phyloP scores from a whole-genome alignment of 2,797 vertebrate genomes.

The Arctocebus calabarensis region DNA sequence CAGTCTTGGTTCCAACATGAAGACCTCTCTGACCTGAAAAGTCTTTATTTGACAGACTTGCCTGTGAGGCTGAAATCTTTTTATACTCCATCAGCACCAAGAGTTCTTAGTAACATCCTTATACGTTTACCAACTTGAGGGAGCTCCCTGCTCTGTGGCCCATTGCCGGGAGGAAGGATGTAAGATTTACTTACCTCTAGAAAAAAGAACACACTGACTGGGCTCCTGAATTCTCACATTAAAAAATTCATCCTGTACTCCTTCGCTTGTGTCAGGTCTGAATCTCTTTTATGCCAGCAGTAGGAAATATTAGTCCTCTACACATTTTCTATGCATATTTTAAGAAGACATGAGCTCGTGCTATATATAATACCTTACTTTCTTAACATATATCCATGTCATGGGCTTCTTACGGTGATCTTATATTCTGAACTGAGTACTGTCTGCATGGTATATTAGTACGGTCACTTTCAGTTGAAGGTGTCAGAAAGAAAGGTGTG shows the following conservation, averaged over 20 bases:
- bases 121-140: not conserved
- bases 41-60: slow-evolving; percentile 18
- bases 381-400: not conserved
- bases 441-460: not conserved
- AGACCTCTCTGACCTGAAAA: not conserved
- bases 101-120: not conserved
- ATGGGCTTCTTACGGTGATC: not conserved
- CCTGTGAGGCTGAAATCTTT: not conserved
- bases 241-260: slow-evolving; percentile 45
- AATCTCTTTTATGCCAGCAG: slow-evolving; percentile 36
- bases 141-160: not conserved
- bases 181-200: not conserved
- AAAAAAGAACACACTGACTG: not conserved
- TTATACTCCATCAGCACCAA: not conserved
- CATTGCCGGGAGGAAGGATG: not conserved
- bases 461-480: not conserved
- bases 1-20: slow-evolving; percentile 26
- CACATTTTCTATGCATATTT: slow-evolving; percentile 19
- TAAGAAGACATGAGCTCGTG: not conserved
- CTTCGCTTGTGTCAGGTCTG: slow-evolving; percentile 2
- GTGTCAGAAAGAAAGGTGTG: not conserved
- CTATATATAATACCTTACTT: slow-evolving; percentile 22
- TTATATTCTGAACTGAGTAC: not conserved
- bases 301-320: not conserved
- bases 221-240: slow-evolving; percentile 30